Evolutionary conservation across 2,888 invertebrate species (phyloP).

Genomic region (Rhingia rostrata): DNA sequence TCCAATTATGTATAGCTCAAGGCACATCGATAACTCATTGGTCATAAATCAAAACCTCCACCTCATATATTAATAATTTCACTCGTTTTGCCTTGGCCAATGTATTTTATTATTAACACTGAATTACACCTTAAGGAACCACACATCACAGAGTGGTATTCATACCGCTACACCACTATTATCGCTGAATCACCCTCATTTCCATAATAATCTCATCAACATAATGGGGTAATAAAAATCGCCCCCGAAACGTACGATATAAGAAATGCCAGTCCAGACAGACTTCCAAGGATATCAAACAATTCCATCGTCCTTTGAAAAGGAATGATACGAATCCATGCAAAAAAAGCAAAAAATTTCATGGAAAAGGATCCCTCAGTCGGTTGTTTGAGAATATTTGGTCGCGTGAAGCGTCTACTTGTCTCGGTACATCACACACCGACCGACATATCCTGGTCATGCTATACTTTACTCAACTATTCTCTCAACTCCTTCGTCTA

Average conservation of each 20-base stretch:
- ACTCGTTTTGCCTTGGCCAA: constrained; percentile 10
- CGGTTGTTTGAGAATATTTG: constrained; percentile 32
- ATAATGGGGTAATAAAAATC: constrained; percentile 74
- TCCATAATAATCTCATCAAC: constrained; percentile 74
- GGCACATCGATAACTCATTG: constrained; percentile 48
- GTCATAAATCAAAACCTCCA: constrained; percentile 37
- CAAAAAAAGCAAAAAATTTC: constrained; percentile 29
- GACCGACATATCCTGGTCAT: constrained; percentile 59
- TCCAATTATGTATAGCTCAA: background rate
- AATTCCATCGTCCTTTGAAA: constrained; percentile 40
- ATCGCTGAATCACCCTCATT: constrained; percentile 69
- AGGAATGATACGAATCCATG: constrained; percentile 45
- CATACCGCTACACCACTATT: constrained; percentile 36
- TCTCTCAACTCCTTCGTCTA: constrained; percentile 7
- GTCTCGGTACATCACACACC: constrained; percentile 48
- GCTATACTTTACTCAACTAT: constrained; percentile 16
- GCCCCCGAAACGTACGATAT: constrained; percentile 64
- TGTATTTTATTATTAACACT: constrained; percentile 67
- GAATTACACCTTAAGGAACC: constrained; percentile 68
- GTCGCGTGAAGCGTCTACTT: constrained; percentile 63
- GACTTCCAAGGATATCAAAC: constrained; percentile 28
- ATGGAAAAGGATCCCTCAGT: constrained; percentile 6
- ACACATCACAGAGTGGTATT: constrained; percentile 37
- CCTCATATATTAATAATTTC: constrained; percentile 36
- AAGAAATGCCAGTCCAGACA: constrained; percentile 30